A percentile compares a stretch with the other conserved stretches of the same genome.
phyloP scores from a whole-genome alignment of 2,888 invertebrate genomes.

The Lagria hirta region DNA sequence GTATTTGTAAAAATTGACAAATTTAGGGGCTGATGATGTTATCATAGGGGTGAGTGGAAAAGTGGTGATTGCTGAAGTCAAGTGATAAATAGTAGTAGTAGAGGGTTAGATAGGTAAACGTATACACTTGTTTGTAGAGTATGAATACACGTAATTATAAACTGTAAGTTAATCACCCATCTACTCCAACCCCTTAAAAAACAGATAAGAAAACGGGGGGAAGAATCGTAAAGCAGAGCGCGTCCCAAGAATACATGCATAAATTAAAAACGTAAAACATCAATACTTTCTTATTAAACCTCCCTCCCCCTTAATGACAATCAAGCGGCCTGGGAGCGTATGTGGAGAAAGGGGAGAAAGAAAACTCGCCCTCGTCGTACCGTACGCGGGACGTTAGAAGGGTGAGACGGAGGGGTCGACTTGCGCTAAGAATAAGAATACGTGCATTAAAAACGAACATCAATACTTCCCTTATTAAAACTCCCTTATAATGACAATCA shows the following conservation, averaged over 20 bases:
- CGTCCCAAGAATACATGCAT: conserved; percentile 46
- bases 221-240: too few species aligned
- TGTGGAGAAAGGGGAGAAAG: conserved; percentile 46
- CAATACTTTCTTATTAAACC: conserved; percentile 29
- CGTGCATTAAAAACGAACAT: conserved; percentile 55
- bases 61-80: too few species aligned
- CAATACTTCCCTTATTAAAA: conserved; percentile 56
- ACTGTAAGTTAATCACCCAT: too few species aligned
- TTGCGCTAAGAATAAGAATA: conserved; percentile 53
- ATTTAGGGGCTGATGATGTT: too few species aligned
- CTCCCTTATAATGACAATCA: conserved; percentile 55
- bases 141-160: too few species aligned
- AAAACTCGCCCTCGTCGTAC: conserved; percentile 37
- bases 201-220: conserved; percentile 8
- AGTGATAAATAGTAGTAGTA: too few species aligned
- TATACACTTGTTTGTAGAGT: too few species aligned
- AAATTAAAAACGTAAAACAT: conserved; percentile 43
- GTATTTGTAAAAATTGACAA: too few species aligned
- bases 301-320: conserved; percentile 49
- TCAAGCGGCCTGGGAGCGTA: conserved; percentile 42
- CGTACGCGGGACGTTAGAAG: conserved; percentile 17
- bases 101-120: too few species aligned
- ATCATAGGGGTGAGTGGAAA: too few species aligned
- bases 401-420: conserved; percentile 38
- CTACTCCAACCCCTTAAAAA: too few species aligned